Base-by-base conservation (phyloP, 1,140 invertebrate genomes). In the Heliothis subflexa region DNA sequence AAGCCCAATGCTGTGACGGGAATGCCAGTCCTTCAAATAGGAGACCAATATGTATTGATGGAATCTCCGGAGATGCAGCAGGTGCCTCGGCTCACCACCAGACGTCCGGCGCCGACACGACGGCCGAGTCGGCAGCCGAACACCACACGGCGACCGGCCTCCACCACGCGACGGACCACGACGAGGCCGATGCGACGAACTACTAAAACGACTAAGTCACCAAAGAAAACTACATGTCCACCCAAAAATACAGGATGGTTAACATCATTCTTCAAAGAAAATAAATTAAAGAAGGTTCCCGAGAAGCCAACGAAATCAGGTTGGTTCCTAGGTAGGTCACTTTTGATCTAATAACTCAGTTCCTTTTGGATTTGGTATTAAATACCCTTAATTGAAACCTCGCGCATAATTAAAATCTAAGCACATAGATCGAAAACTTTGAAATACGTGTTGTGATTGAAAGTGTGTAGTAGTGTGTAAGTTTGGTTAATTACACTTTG, bases 241-340 rank as follows among this genome's bases (percentile, higher is more conserved):
- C 80, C 85, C 28, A 89, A 91, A 79, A 83, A 79, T 49, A 57
- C 87, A n/a, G 90, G 86, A 33, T 93, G 88, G 88, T 52, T 93
- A 28, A 85, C 89, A 5, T 83, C 84, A 40, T 89, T 89, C 78
- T 91, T 93, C 78, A 74, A 88, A 78, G 81, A 86, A 57, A 88
- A 86, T 28, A 83, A 89, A 73, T 66, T 85, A 49, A 87, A 93
- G 52, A 91, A 87, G 18, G 79, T 86, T 25, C 79, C 88, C 2
- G 89, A 90, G 70, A 90, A 86, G 40, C 86, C 91, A 81, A 80
- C 78, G 72, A 92, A 89, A 85, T 80, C 91, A 91, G 89, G 89
- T 93, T 92, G 88, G 91, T 92, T 92, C 83, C 55, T 86, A 88
- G 91, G 89, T 91, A 88, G 81, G 91, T 92, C 80, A 18, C 68